Evolutionary conservation across 2,797 vertebrate species (phyloP).

Genomic region (Enteromius viviparus): DNA sequence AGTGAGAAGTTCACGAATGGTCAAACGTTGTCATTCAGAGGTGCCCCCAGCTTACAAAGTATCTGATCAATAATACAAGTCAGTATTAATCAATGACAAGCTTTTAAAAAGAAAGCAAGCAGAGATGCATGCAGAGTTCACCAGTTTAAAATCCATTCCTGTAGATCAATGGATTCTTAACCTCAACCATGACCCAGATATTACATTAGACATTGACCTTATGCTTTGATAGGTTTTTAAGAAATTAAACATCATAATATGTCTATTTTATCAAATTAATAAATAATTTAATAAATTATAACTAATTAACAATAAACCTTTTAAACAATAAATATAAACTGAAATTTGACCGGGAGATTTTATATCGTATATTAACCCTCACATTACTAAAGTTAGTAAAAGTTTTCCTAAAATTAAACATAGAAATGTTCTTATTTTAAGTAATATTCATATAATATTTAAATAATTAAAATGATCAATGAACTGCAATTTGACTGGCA

Average conservation of each 20-base stretch:
- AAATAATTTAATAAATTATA: too few relatives aligned
- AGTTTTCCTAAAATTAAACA: not conserved
- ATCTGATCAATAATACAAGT: conserved; percentile 40
- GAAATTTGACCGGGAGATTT: not conserved
- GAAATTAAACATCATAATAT: not conserved
- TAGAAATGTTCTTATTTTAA: not conserved
- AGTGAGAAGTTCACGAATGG: not conserved
- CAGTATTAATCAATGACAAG: not conserved
- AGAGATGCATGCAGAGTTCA: not conserved
- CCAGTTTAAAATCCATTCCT: not conserved
- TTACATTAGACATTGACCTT: not conserved
- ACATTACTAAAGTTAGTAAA: not conserved
- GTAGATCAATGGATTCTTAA: not conserved
- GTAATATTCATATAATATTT: not conserved
- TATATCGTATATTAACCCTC: not conserved
- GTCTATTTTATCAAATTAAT: not conserved
- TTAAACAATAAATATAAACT: not conserved
- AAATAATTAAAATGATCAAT: not conserved
- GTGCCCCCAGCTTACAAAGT: conserved; percentile 15
- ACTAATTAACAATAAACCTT: not conserved
- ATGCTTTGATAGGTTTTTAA: not conserved
- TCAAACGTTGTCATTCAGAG: conserved; percentile 32
- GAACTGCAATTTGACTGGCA: not conserved
- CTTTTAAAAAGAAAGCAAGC: conserved; percentile 1
- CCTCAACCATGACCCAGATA: not conserved